Conservation (phyloP, 92 coral and sea anemone species). For the Pocillopora meandrina region DNA sequence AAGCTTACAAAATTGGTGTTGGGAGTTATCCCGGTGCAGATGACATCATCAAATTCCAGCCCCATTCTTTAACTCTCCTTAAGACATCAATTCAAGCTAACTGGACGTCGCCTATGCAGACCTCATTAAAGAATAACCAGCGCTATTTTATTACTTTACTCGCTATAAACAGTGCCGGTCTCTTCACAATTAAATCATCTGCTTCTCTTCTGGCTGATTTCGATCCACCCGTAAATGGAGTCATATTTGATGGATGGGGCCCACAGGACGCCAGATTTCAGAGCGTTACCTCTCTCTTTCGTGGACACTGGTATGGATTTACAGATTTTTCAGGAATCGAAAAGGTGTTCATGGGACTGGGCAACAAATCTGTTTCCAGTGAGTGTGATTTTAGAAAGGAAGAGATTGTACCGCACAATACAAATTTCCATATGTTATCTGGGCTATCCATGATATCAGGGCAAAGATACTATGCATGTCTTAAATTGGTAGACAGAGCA, state of each 20-base stretch:
- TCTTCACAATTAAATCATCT: slow-evolving; percentile 58
- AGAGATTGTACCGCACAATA: slow-evolving; percentile 40
- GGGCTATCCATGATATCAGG: slow-evolving; percentile 67
- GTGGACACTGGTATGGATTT: slow-evolving; percentile 76
- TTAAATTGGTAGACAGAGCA: slow-evolving; percentile 71
- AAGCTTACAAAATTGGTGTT: slow-evolving; percentile 62
- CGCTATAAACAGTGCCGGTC: slow-evolving; percentile 69
- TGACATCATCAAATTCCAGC: slow-evolving; percentile 57
- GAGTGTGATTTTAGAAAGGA: slow-evolving; percentile 63
- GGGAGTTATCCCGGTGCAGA: slow-evolving; percentile 79
- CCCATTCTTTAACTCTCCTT: slow-evolving; percentile 6
- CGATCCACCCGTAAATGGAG: slow-evolving; percentile 60
- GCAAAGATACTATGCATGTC: slow-evolving; percentile 59
- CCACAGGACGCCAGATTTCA: slow-evolving; percentile 66
- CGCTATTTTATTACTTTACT: slow-evolving; percentile 71
- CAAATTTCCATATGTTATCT: slow-evolving; percentile 43
- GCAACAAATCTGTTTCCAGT: slow-evolving; percentile 26
- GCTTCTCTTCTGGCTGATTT: slow-evolving; percentile 61
- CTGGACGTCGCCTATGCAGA: slow-evolving; percentile 60
- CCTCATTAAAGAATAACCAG: slow-evolving; percentile 46
- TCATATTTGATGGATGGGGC: slow-evolving; percentile 85
- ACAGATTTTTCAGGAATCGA: slow-evolving; percentile 72
- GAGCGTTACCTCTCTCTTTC: slow-evolving; percentile 63
- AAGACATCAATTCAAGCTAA: slow-evolving; percentile 44
- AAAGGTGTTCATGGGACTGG: slow-evolving; percentile 51